A percentile compares a stretch with the other conserved stretches of the same genome.
Conservation (phyloP, 64 coral and sea anemone species). For the Catalaphyllia jardinei region DNA sequence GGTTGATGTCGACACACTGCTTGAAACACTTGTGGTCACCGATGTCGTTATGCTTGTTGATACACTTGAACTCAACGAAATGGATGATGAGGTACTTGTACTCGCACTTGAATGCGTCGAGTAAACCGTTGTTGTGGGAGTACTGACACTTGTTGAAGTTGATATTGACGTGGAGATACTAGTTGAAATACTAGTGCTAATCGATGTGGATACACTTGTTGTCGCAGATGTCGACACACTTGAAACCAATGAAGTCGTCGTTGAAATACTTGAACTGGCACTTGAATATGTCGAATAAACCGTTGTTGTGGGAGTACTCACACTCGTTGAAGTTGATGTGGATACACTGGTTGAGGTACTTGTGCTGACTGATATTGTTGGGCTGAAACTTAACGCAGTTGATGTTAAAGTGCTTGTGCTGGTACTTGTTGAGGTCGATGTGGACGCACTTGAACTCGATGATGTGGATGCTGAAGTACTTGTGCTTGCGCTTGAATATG, state of each 20-base stretch:
- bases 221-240: not conserved
- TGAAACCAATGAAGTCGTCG: not conserved
- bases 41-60: not conserved
- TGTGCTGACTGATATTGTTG: not conserved
- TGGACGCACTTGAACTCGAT: slow-evolving; percentile 17
- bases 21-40: not conserved
- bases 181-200: not conserved
- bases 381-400: not conserved
- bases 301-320: not conserved
- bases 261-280: not conserved
- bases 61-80: not conserved
- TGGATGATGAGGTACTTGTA: not conserved
- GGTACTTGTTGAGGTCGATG: not conserved
- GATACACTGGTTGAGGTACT: not conserved
- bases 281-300: not conserved
- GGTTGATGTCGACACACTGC: not conserved
- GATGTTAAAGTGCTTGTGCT: not conserved
- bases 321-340: not conserved
- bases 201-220: not conserved
- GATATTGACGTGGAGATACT: not conserved
- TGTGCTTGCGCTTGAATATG: not conserved
- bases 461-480: slow-evolving; percentile 32
- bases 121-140: slow-evolving; percentile 4
- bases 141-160: not conserved
- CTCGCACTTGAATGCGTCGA: not conserved